Base-by-base conservation (phyloP, 2,113 vertebrate species). In the Philantomba maxwellii region DNA sequence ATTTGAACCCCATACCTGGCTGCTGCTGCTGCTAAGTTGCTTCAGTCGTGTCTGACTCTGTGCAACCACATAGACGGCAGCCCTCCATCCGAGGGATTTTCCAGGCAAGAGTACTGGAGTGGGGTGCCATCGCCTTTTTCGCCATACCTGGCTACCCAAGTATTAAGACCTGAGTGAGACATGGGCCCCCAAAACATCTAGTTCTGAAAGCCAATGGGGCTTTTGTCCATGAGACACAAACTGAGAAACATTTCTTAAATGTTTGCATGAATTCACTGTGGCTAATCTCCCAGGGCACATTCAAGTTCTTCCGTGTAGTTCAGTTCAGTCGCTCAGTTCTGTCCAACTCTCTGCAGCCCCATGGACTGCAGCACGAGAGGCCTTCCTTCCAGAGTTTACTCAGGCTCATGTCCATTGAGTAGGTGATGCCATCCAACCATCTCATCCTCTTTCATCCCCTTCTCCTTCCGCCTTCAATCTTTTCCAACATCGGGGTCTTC, bases 341-440 rank as follows among this genome's bases (percentile, higher is more conserved):
- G n/a, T 70, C 17, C 9, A 1, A 70, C 64, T 70, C 64, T 66
- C n/a, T 70, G 64, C 64, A 70, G 10, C 64, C 64, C n/a, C 0
- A 0, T 36, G 9, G 64, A 70, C 17, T 70, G n/a, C n/a, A 70
- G 64, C 64, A 70, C 0, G 1, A 2, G 4, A 70, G n/a, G 64
- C n/a, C 64, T 36, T n/a, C n/a, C 17, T 36, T 17, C n/a, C 17
- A 36, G 64, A 70, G n/a, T 70, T 36, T 36, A 70, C 64, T 36
- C n/a, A 36, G 9, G n/a, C 64, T 36, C 64, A 70, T 70, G 64
- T 70, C 64, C 17, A 21, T 36, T 6, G 9, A 70, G 19, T 70
- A 2, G 1, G n/a, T 70, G n/a, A 36, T 21, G 17, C n/a, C 64
- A 70, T 70, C 64, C 17, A 70, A 70, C 17, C n/a, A 70, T 21